Percentiles rank a stretch among this genome's conserved stretches.
phyloP scores from a whole-genome alignment of 2,113 vertebrate species.

The Haliaeetus leucogaster region DNA sequence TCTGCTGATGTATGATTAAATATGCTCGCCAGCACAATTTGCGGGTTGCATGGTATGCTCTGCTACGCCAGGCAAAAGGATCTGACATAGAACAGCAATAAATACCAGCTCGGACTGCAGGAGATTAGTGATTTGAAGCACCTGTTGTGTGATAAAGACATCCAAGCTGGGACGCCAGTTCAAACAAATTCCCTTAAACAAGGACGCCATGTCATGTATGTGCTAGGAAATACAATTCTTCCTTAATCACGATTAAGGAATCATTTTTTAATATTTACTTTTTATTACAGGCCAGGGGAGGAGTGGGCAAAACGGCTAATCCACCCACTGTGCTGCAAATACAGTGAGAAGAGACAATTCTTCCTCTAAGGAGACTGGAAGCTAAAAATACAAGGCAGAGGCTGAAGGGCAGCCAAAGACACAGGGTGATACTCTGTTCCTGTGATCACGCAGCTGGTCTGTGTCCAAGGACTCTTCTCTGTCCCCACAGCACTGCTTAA shows the following conservation, averaged over 20 bases:
- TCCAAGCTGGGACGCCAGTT: not conserved
- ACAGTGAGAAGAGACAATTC: not conserved
- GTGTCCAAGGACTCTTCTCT: not conserved
- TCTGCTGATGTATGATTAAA: not conserved
- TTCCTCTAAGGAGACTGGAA: not conserved
- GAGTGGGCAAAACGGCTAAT: not conserved
- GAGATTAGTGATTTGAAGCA: conserved; percentile 8
- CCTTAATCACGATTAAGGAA: not conserved
- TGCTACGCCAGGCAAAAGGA: not conserved
- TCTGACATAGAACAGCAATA: not conserved
- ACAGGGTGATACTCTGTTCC: not conserved
- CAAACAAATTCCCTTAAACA: not conserved
- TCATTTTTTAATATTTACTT: not conserved
- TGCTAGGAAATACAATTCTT: not conserved
- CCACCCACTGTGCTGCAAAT: not conserved
- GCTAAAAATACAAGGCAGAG: conserved; percentile 42
- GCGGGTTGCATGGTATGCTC: not conserved
- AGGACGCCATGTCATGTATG: not conserved
- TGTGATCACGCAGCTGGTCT: not conserved
- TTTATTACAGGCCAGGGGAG: not conserved
- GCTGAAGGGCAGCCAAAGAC: conserved; percentile 36
- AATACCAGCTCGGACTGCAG: not conserved
- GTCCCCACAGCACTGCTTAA: not conserved
- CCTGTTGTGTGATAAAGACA: not conserved
- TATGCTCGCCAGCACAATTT: not conserved